Evolutionary conservation across 2,113 vertebrate genomes (phyloP), one percentile per base, ranked within the genome.

Genomic region (Charadrius vociferus): DNA sequence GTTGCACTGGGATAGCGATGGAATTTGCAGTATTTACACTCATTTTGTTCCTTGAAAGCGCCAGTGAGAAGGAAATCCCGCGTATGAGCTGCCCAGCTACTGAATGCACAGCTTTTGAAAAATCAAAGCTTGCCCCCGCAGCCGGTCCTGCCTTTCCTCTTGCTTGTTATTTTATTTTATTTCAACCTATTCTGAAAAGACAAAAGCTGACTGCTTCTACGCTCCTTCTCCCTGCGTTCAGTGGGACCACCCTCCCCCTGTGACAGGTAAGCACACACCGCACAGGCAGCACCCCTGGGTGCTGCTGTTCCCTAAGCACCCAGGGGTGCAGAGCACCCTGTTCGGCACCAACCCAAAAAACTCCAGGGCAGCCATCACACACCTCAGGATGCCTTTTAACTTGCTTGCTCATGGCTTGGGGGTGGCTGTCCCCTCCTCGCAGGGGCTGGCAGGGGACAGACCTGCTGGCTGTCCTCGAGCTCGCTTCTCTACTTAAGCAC

Each of bases 221-320:
- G 1, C 8, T 90, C 14, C n/a, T 59, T 9, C 65, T 82, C 36
- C 62, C 49, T 80, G 21, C 47, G 36, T 45, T 55, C 15, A 9
- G 4, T 4, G 8, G 34, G 10, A 65, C 30, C 34, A 26, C 15
- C 16, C 27, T 91, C 27, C n/a, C 45, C n/a, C 19, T 0, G 0
- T 24, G 37, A 41, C 24, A 73, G 22, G 49, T 8, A n/a, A 53
- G 47, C 56, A 58, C 32, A 23, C 0, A 1, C 8, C 45, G 65
- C 50, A 50, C 39, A 52, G 15, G 43, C 43, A 77, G 81, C 80
- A 55, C 17, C 30, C 27, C 0, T 0, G 43, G 39, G 50, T 47
- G 47, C 56, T 63, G 56, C n/a, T 12, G 32, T 37, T 67, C 47
- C 56, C 65, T 1, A 3, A 47, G 72, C 63, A 30, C 45, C 34